Conservation (phyloP, 1,140 invertebrate species). For the Phortica variegata region DNA sequence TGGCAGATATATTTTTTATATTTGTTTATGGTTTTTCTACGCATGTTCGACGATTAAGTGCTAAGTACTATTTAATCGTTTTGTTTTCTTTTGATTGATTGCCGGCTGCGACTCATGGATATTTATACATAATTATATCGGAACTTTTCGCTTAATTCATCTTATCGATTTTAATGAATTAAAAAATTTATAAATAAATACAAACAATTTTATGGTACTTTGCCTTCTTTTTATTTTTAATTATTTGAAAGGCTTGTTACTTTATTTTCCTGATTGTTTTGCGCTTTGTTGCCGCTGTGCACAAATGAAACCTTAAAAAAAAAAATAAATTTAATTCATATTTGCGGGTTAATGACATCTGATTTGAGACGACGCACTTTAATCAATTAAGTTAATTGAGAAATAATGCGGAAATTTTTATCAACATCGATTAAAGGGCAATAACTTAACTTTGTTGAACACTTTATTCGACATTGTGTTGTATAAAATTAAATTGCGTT, state of each 20-base stretch:
- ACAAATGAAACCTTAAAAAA: too few relatives aligned
- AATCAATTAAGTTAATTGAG: constrained; percentile 31
- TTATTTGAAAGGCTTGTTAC: constrained; percentile 3
- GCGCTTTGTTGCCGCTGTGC: too few relatives aligned
- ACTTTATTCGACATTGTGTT: constrained; percentile 8
- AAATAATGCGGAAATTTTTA: background rate
- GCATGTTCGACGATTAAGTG: constrained; percentile 30
- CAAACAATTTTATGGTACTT: constrained; percentile 22
- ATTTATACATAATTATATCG: constrained; percentile 3
- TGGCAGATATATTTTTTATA: background rate
- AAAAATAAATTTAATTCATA: too few relatives aligned
- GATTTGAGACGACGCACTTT: too few relatives aligned
- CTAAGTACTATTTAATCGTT: constrained; percentile 38
- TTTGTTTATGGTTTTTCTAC: constrained; percentile 17
- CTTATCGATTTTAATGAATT: constrained; percentile 12
- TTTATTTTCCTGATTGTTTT: too few relatives aligned
- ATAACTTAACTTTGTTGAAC: background rate
- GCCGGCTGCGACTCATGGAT: too few relatives aligned
- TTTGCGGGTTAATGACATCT: too few relatives aligned
- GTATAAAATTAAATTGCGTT: constrained; percentile 4
- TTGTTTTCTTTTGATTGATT: constrained; percentile 4
- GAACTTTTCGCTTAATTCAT: background rate
- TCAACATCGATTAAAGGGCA: background rate
- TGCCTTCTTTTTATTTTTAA: constrained; percentile 6
- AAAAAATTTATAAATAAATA: constrained; percentile 2